These are phyloP conservation scores for Cantharis flavilabris DNA, from an alignment of 2,888 invertebrate genomes.

Conservation along the genomic window DNA sequence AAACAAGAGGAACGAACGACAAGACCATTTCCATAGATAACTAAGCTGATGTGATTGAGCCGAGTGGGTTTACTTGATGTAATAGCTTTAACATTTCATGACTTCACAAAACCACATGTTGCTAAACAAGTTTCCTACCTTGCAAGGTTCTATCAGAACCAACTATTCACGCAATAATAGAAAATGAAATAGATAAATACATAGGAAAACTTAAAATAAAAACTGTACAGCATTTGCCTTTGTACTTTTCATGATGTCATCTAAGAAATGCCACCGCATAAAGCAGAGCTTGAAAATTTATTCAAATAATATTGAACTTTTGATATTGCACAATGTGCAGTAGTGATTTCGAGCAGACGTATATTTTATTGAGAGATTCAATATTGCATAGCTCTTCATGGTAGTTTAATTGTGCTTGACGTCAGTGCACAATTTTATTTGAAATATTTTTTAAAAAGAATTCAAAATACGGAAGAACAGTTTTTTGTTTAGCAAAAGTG, in stretches of 20 bases:
- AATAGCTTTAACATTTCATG: not conserved
- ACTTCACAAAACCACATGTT: not conserved
- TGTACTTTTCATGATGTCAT: not conserved
- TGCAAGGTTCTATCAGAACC: not conserved
- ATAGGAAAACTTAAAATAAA: too few relatives aligned
- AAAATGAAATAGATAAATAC: not conserved
- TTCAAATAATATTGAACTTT: not conserved
- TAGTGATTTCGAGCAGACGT: not conserved
- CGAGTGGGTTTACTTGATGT: not conserved
- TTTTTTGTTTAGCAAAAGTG: not conserved
- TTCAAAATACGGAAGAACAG: not conserved
- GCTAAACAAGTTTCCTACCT: not conserved
- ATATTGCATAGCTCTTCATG: not conserved
- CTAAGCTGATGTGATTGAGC: not conserved
- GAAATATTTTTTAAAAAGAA: not conserved
- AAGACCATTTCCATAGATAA: not conserved
- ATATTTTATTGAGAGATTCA: not conserved
- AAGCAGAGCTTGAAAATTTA: not conserved
- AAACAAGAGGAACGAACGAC: not conserved
- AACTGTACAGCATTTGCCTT: too few relatives aligned
- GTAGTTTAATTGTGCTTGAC: too few relatives aligned
- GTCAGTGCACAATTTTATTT: not conserved
- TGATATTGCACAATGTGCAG: too few relatives aligned
- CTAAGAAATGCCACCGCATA: not conserved
- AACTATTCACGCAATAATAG: not conserved